Base-by-base conservation (phyloP, 2,797 vertebrate species). In the Zenarchopterus dispar region DNA sequence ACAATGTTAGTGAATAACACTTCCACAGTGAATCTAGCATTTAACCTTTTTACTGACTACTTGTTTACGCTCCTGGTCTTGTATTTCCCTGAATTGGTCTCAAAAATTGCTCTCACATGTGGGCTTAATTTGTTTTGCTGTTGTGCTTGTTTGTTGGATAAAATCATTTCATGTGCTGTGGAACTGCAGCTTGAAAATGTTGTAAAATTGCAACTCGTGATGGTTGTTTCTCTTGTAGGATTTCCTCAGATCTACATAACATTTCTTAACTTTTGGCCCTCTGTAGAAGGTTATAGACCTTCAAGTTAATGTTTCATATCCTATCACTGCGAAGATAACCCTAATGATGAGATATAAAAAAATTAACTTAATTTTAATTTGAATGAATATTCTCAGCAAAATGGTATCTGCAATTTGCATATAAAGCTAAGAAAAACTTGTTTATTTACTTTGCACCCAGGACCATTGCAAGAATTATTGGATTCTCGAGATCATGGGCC, bases 41-140 rank as follows among this genome's bases (percentile, higher is more conserved):
- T 56, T 76, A 71, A 53, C 67, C 73, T 68, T 66, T 39, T 67
- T 57, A 56, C 55, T 76, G 70, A 78, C 45, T 58, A 56, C 73
- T 76, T 89, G 84, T 90, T 91, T 87, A 77, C 15, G 55, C 69
- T 84, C 73, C 79, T 85, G 65, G 65, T 82, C 80, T 75, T 74
- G 56, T 77, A 68, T 80, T 82, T 78, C 69, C 66, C 49, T 67
- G 63, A 74, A 85, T 67, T 61, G 73, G 68, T 81, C 55, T 76
- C 51, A 45, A 71, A 77, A 89, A 90, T 91, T 90, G 85, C 88
- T 90, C 79, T 93, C 90, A 91, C 91, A 87, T 91, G 92, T 75
- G 61, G 56, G 21, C 60, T 62, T 91, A 89, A 92, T 92, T 92
- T 88, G 90, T 92, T 93, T 92, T 91, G 77, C 85, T 63, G 73